Conservation (phyloP, 2,797 vertebrate genomes). For the Cyclopterus lumpus region DNA sequence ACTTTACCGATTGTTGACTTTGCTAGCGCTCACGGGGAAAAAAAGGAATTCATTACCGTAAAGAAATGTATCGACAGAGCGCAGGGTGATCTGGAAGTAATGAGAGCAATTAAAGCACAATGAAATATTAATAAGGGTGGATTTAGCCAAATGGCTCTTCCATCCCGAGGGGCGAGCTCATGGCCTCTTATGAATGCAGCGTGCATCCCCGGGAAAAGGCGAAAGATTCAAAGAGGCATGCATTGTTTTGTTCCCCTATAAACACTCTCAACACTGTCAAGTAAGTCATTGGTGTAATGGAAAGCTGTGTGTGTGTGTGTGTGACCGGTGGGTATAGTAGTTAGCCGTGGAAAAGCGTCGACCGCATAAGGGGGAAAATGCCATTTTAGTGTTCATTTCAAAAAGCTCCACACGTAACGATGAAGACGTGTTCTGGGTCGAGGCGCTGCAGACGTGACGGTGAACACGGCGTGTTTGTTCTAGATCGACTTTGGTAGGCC, state of each 20-base stretch:
- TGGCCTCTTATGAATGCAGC: neutral
- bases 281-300: constrained; percentile 50
- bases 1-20: constrained; percentile 37
- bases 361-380: constrained; percentile 12
- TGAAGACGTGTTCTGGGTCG: neutral
- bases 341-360: neutral
- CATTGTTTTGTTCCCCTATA: constrained; percentile 23
- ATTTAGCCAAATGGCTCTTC: constrained; percentile 15
- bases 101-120: constrained; percentile 34
- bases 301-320: constrained; percentile 15
- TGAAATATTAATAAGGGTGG: constrained; percentile 33
- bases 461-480: no score
- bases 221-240: constrained; percentile 37
- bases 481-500: neutral
- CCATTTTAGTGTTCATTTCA: constrained; percentile 17
- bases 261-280: constrained; percentile 36
- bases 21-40: constrained; percentile 1
- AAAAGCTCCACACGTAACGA: constrained; percentile 1
- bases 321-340: constrained; percentile 18
- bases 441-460: neutral
- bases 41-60: constrained; percentile 20
- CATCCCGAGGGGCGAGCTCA: neutral
- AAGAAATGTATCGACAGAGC: constrained; percentile 1
- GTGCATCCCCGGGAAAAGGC: constrained; percentile 1
- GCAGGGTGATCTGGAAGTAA: constrained; percentile 26